These are phyloP conservation scores for Lutjanus erythropterus DNA, from an alignment of 2,113 vertebrate genomes.

Conservation along the genomic window DNA sequence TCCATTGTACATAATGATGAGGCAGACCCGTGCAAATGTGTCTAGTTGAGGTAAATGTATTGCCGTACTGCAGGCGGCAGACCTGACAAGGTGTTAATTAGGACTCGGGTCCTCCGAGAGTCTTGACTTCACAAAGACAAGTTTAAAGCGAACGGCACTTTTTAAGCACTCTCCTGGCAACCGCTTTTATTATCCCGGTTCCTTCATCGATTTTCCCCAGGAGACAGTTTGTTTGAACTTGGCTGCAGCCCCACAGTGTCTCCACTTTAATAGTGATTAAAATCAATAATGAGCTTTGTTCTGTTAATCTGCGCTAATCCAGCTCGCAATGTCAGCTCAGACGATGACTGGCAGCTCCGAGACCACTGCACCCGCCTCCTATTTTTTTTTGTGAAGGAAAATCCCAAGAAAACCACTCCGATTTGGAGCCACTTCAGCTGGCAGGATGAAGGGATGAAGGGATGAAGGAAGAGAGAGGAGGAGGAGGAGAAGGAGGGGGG, in stretches of 20 bases:
- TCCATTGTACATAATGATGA: constrained; percentile 41
- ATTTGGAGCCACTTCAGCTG: constrained; percentile 25
- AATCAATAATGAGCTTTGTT: constrained; percentile 76
- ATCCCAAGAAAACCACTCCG: neutral
- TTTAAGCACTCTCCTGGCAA: constrained; percentile 49
- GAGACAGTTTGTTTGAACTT: constrained; percentile 62
- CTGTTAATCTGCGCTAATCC: constrained; percentile 68
- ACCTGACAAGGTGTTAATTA: constrained; percentile 73
- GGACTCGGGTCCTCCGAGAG: constrained; percentile 54
- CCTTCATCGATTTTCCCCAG: constrained; percentile 45
- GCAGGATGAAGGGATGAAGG: constrained; percentile 49
- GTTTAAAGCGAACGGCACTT: constrained; percentile 32
- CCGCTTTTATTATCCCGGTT: constrained; percentile 43
- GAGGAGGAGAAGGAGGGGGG: neutral
- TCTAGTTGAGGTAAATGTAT: constrained; percentile 41
- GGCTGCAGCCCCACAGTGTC: constrained; percentile 22
- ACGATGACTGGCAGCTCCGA: constrained; percentile 48
- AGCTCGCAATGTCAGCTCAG: constrained; percentile 32
- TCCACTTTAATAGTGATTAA: constrained; percentile 71
- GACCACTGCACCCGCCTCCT: neutral
- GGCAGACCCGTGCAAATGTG: constrained; percentile 14
- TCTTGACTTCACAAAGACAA: constrained; percentile 29
- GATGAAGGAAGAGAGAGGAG: constrained; percentile 4
- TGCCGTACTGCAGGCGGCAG: constrained; percentile 24
- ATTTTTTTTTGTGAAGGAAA: constrained; percentile 12